Conservation (phyloP, 2,888 invertebrate genomes). For the Azorinus chamasolen region DNA sequence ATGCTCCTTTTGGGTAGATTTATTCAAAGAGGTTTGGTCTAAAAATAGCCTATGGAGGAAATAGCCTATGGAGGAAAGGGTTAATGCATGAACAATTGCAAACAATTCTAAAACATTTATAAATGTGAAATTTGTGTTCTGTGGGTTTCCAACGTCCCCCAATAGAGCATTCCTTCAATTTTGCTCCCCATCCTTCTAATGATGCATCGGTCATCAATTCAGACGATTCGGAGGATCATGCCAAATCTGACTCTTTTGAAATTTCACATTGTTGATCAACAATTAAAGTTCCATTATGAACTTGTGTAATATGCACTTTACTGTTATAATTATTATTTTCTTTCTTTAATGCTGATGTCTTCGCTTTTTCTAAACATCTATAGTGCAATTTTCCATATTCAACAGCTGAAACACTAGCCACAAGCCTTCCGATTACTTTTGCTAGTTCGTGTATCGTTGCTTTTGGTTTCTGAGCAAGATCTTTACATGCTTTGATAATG, state of each 20-base stretch:
- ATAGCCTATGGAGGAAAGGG: too few relatives aligned
- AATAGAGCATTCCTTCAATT: not conserved
- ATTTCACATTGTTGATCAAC: conserved; percentile 26
- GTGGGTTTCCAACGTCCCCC: conserved; percentile 17
- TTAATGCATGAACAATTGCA: conserved; percentile 12
- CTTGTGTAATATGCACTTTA: conserved; percentile 4
- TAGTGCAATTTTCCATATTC: conserved; percentile 19
- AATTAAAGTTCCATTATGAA: conserved; percentile 17
- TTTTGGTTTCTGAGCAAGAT: not conserved
- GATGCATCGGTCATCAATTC: conserved; percentile 33
- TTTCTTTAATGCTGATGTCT: conserved; percentile 10
- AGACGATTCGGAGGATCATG: not conserved
- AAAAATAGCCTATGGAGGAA: too few relatives aligned
- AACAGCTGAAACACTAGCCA: conserved; percentile 20
- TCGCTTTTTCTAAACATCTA: conserved; percentile 26
- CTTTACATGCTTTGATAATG: not conserved
- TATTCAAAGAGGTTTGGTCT: too few relatives aligned
- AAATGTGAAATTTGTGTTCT: conserved; percentile 13
- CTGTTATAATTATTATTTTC: conserved; percentile 29
- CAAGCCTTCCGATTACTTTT: conserved; percentile 4
- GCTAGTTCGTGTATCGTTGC: not conserved
- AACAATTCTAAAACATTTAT: conserved; percentile 18
- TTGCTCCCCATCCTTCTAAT: conserved; percentile 32
- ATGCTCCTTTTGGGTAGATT: too few relatives aligned
- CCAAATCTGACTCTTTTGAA: not conserved